These are phyloP conservation scores for Lasiurus borealis DNA, from an alignment of 2,113 vertebrate genomes.

Conservation along the genomic window DNA sequence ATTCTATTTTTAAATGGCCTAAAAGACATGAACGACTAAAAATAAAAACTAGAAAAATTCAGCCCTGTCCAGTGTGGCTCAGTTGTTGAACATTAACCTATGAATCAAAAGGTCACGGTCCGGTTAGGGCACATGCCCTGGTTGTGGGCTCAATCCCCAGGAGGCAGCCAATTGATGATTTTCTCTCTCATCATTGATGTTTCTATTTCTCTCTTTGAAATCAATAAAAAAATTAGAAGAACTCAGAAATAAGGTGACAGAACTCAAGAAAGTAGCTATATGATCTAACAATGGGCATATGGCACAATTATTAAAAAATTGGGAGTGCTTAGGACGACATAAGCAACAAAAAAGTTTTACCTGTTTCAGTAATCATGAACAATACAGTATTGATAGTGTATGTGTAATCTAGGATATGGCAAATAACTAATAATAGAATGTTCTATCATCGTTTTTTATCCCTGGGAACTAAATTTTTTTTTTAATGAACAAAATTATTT, in stretches of 20 bases:
- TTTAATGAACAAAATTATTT: not conserved
- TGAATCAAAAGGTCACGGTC: too few relatives aligned
- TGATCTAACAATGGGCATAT: not conserved
- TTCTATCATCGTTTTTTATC: not conserved
- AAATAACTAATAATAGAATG: not conserved
- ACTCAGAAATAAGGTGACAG: not conserved
- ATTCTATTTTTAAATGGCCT: slow-evolving; percentile 1
- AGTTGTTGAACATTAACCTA: too few relatives aligned
- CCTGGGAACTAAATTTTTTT: slow-evolving; percentile 13
- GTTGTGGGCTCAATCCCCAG: too few relatives aligned
- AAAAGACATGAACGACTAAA: too few relatives aligned
- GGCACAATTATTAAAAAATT: not conserved
- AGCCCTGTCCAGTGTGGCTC: too few relatives aligned
- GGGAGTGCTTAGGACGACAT: not conserved
- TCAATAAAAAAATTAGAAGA: not conserved
- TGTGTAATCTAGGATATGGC: not conserved
- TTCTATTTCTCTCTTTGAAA: too few relatives aligned
- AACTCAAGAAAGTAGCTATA: not conserved
- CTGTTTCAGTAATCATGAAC: not conserved
- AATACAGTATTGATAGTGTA: not conserved
- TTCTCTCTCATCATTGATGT: too few relatives aligned
- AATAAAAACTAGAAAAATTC: too few relatives aligned
- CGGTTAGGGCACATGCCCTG: too few relatives aligned
- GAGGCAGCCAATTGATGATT: too few relatives aligned
- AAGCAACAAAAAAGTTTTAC: not conserved